phyloP scores from a whole-genome alignment of 2,113 vertebrate genomes.

The Glaucidium brasilianum region DNA sequence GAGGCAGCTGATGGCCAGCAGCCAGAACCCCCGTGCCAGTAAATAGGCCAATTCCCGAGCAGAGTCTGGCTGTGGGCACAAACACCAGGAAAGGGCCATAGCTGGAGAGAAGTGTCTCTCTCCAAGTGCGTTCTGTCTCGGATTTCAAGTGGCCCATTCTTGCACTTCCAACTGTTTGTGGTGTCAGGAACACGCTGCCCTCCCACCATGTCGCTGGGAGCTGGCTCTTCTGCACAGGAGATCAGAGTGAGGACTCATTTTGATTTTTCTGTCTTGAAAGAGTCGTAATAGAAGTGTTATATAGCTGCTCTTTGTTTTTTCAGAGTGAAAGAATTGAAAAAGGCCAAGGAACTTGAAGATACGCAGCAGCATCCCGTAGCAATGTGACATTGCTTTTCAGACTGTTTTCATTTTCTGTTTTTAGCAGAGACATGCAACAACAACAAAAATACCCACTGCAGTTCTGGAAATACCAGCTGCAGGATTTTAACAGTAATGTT shows the following conservation, averaged over 20 bases:
- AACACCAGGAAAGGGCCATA: neutral
- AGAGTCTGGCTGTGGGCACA: neutral
- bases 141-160: neutral
- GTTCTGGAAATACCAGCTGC: constrained; percentile 80
- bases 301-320: constrained; percentile 75
- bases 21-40: accelerated
- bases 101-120: neutral
- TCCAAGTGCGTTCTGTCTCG: neutral
- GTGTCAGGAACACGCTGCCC: neutral
- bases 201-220: neutral
- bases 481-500: constrained; percentile 88
- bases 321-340: constrained; percentile 99
- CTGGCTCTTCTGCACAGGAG: constrained; percentile 3
- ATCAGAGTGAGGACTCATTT: neutral
- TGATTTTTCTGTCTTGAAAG: neutral
- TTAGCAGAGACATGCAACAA: constrained; percentile 97
- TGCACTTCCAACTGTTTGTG: neutral
- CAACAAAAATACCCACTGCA: constrained; percentile 83
- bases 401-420: constrained; percentile 95
- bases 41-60: neutral
- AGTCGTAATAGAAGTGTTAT: neutral
- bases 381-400: constrained; percentile 97
- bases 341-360: constrained; percentile 99
- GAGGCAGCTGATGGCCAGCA: neutral
- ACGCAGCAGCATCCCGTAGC: constrained; percentile 90